Evolutionary conservation across 2,888 invertebrate species (phyloP).

Genomic region (Hypomecis atomaria): DNA sequence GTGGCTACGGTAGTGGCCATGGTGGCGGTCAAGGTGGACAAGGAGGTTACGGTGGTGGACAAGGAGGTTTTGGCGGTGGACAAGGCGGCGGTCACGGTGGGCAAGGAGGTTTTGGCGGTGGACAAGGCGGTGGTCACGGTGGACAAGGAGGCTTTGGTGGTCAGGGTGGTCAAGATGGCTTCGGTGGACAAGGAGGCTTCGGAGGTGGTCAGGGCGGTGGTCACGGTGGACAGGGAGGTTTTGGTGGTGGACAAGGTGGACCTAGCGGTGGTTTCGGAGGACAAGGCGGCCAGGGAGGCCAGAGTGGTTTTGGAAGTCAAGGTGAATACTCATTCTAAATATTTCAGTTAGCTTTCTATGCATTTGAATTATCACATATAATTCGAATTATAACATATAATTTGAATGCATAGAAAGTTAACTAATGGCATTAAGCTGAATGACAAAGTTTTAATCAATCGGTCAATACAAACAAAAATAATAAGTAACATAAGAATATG

Average conservation of each 20-base stretch:
- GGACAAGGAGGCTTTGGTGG: constrained; percentile 3
- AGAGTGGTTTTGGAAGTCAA: not conserved
- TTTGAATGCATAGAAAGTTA: too few relatives aligned
- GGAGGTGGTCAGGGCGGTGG: constrained; percentile 25
- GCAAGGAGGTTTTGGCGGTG: not conserved
- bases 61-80: constrained; percentile 28
- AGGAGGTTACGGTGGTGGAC: constrained; percentile 19
- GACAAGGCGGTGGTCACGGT: constrained; percentile 25
- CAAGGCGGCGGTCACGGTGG: constrained; percentile 24
- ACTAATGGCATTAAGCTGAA: too few relatives aligned
- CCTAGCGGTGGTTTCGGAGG: constrained; percentile 18
- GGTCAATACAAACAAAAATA: too few relatives aligned
- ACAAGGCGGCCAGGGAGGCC: constrained; percentile 14
- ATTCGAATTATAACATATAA: too few relatives aligned
- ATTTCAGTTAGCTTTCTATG: too few relatives aligned
- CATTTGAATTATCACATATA: too few relatives aligned
- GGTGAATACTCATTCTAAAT: constrained; percentile 27
- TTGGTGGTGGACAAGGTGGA: constrained; percentile 28
- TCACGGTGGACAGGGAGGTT: constrained; percentile 24
- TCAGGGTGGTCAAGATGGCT: constrained; percentile 28
- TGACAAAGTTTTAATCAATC: too few relatives aligned
- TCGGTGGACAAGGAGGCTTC: constrained; percentile 17
- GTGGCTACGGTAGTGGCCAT: constrained; percentile 17
- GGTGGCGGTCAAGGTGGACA: constrained; percentile 22
- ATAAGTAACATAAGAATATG: too few relatives aligned